These are phyloP conservation scores for Penaeus monodon DNA, from an alignment of 2,888 invertebrate genomes.

Conservation along the genomic window DNA sequence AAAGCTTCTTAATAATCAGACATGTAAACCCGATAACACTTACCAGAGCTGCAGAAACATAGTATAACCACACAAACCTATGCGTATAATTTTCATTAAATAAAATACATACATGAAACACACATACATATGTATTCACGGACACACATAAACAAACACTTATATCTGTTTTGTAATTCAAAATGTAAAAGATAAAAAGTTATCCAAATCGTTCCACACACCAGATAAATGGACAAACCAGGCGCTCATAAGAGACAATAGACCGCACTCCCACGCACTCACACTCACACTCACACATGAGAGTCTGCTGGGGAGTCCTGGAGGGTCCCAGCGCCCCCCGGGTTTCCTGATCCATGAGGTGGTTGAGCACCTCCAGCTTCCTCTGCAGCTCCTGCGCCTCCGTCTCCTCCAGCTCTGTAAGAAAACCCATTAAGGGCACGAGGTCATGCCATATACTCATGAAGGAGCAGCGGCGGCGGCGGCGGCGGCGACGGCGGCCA, in stretches of 20 bases:
- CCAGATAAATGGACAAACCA: not conserved
- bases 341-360: conserved; percentile 87
- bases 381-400: conserved; percentile 89
- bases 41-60: too few species aligned
- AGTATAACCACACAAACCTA: not conserved
- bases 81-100: not conserved
- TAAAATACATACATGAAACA: not conserved
- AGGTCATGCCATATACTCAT: conserved; percentile 12
- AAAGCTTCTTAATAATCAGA: too few species aligned
- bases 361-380: conserved; percentile 90
- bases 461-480: too few species aligned
- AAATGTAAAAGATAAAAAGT: not conserved
- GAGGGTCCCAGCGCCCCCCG: conserved; percentile 37
- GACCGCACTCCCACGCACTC: not conserved
- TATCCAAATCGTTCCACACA: not conserved
- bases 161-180: too few species aligned
- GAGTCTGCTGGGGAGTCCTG: conserved; percentile 53
- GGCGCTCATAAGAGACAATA: not conserved
- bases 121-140: not conserved
- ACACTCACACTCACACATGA: conserved; percentile 49
- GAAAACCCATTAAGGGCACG: conserved; percentile 44
- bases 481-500: too few species aligned
- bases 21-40: too few species aligned
- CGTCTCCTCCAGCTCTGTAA: conserved; percentile 86
- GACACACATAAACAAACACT: not conserved